Conservation (phyloP, 2,113 vertebrate genomes). For the Elephas maximus region DNA sequence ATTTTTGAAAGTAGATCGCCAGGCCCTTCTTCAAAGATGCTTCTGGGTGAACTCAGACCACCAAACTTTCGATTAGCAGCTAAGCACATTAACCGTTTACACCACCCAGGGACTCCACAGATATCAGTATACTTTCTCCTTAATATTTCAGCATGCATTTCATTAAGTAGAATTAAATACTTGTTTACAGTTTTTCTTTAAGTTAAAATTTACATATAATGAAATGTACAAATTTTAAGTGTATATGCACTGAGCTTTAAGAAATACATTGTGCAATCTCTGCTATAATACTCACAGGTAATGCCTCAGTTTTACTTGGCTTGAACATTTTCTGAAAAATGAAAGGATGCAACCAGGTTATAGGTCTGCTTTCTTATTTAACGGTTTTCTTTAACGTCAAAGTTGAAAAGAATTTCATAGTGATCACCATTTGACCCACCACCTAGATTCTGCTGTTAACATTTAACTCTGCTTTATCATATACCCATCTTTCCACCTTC, state of each 20-base stretch:
- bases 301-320: neutral
- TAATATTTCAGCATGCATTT: neutral
- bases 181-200: conserved; percentile 21
- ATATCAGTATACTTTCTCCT: neutral
- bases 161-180: conserved; percentile 54
- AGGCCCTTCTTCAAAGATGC: neutral
- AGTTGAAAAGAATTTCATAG: neutral
- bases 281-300: neutral
- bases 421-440: neutral
- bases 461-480: neutral
- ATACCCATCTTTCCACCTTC: neutral
- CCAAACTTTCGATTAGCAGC: neutral
- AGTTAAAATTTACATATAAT: conserved; percentile 35
- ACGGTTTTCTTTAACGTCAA: neutral
- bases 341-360: too few species aligned
- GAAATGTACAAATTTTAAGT: neutral
- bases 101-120: neutral
- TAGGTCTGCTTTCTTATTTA: conserved; percentile 48
- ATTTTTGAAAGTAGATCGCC: neutral
- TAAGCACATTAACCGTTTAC: neutral
- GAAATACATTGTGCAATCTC: neutral
- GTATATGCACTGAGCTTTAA: conserved; percentile 18
- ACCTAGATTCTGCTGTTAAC: neutral
- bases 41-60: neutral
- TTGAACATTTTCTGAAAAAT: neutral